Conservation (phyloP, 2,888 invertebrate species). For the Sabatieria punctata region DNA sequence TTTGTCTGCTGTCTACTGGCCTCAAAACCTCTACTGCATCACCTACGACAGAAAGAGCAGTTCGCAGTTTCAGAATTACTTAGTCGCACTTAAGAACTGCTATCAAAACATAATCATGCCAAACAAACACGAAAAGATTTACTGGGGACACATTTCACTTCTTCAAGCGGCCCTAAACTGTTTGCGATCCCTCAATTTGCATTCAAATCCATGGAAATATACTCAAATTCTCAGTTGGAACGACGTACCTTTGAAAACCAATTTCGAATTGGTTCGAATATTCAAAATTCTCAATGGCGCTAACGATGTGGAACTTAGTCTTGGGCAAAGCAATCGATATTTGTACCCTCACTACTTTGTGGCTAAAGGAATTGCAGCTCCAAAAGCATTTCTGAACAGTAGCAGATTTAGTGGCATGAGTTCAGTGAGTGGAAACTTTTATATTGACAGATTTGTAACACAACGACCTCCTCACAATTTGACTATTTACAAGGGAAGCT, state of each 20-base stretch:
- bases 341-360: too few relatives aligned
- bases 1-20: not conserved
- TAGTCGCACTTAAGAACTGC: not conserved
- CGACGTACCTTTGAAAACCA: conserved; percentile 16
- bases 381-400: too few relatives aligned
- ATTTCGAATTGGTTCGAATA: conserved; percentile 13
- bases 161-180: not conserved
- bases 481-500: too few relatives aligned
- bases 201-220: conserved; percentile 13
- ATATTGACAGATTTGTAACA: too few relatives aligned
- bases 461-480: too few relatives aligned
- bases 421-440: too few relatives aligned
- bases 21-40: not conserved
- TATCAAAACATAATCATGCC: not conserved
- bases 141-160: not conserved
- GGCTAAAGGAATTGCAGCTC: too few relatives aligned
- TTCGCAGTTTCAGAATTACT: not conserved
- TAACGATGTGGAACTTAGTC: not conserved
- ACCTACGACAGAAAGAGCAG: not conserved
- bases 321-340: not conserved
- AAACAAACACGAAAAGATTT: not conserved
- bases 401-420: too few relatives aligned
- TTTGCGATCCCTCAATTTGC: not conserved
- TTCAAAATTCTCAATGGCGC: conserved; percentile 13
- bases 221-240: conserved; percentile 14